Percentiles rank a stretch among this genome's conserved stretches.
phyloP scores from a whole-genome alignment of 30 jellyfish, hydroid and myxozoan species.

The Hydractinia symbiolongicarpus region DNA sequence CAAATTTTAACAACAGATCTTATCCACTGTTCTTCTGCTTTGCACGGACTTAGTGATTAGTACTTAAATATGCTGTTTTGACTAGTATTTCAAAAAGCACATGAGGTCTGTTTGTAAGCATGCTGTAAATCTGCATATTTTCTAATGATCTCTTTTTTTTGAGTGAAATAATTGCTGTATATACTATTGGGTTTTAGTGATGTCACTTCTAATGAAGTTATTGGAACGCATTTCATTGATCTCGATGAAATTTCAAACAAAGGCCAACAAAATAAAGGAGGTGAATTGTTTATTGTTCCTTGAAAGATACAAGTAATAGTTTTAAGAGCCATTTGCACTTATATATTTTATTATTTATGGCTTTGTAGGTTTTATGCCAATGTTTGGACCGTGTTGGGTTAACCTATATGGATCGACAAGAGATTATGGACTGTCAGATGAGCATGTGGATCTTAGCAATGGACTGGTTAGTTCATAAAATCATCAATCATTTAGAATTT shows the following conservation, averaged over 20 bases:
- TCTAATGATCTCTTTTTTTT: too few species aligned
- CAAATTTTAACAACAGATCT: too few species aligned
- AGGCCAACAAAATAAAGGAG: constrained; percentile 35
- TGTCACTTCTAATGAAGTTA: constrained; percentile 53
- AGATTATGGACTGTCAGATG: constrained; percentile 76
- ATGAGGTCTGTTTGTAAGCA: too few species aligned
- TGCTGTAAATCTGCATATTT: too few species aligned
- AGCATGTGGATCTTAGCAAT: constrained; percentile 72
- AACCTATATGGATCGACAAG: constrained; percentile 90
- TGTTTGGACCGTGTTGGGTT: constrained; percentile 92
- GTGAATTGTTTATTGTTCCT: background rate
- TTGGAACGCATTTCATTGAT: constrained; percentile 79
- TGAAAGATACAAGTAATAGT: background rate
- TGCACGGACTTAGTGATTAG: background rate
- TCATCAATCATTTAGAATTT: background rate
- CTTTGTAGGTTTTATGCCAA: constrained; percentile 71
- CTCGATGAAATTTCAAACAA: constrained; percentile 70
- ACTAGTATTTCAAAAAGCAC: too few species aligned
- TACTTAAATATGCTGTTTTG: background rate
- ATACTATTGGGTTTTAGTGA: constrained; percentile 17
- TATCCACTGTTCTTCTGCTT: too few species aligned
- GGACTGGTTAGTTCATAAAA: constrained; percentile 63
- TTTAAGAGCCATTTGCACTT: background rate
- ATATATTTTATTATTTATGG: background rate
- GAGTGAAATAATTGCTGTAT: too few species aligned